A percentile compares a stretch with the other conserved stretches of the same genome.
Conservation (phyloP, 2,113 vertebrate species). For the Amblyopsis rosae region DNA sequence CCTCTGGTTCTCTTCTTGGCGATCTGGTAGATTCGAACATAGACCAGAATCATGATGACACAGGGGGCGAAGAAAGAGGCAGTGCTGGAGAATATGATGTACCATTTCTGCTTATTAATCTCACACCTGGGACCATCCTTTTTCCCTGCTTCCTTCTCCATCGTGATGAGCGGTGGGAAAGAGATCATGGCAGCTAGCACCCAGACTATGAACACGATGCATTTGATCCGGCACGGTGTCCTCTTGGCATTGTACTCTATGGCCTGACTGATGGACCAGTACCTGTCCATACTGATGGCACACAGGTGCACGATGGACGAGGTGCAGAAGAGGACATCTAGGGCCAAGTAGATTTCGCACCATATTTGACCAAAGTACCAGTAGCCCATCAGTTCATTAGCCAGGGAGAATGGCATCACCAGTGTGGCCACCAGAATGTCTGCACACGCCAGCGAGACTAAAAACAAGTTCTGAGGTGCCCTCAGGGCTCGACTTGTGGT, state of each 20-base stretch:
- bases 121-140: constrained; percentile 72
- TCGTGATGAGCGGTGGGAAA: constrained; percentile 88
- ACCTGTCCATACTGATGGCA: constrained; percentile 92
- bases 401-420: constrained; percentile 91
- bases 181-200: constrained; percentile 89
- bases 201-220: constrained; percentile 88
- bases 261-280: constrained; percentile 92
- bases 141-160: constrained; percentile 77
- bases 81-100: constrained; percentile 89
- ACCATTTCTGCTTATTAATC: constrained; percentile 89
- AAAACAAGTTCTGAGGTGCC: constrained; percentile 92
- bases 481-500: constrained; percentile 85
- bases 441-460: constrained; percentile 89
- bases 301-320: constrained; percentile 82
- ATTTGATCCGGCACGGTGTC: constrained; percentile 88
- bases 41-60: constrained; percentile 92
- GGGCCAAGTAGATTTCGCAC: constrained; percentile 90
- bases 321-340: constrained; percentile 94
- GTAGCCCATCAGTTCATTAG: constrained; percentile 89
- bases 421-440: constrained; percentile 93
- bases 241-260: constrained; percentile 90
- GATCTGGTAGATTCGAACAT: constrained; percentile 89
- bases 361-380: constrained; percentile 92
- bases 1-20: constrained; percentile 85
- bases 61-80: constrained; percentile 93